A percentile compares a stretch with the other conserved stretches of the same genome.
Evolutionary conservation across 1,140 invertebrate genomes (phyloP).

Genomic region (Papilio glaucus): DNA sequence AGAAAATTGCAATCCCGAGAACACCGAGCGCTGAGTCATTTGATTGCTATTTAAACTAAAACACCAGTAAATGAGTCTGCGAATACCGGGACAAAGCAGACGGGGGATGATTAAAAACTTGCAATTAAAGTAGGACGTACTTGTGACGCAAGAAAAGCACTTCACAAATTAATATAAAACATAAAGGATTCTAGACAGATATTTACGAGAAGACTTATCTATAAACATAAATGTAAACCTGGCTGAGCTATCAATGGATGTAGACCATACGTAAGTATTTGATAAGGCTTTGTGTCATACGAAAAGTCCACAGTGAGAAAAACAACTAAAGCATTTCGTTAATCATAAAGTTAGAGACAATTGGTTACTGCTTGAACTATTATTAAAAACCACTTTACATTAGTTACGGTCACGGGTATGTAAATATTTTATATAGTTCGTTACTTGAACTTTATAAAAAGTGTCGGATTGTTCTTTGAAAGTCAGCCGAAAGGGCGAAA

Average conservation of each 20-base stretch:
- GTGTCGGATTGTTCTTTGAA: slow-evolving; percentile 1
- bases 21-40: slow-evolving; percentile 25
- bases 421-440: slow-evolving; percentile 16
- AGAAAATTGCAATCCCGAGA: slow-evolving; percentile 31
- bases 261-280: too few relatives aligned
- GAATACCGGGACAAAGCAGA: slow-evolving; percentile 7
- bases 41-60: slow-evolving; percentile 35
- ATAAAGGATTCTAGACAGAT: neutral
- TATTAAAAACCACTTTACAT: slow-evolving; percentile 24
- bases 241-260: too few relatives aligned
- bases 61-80: slow-evolving; percentile 32
- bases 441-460: slow-evolving; percentile 25
- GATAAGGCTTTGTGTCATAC: too few relatives aligned
- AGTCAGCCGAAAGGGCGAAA: slow-evolving; percentile 29
- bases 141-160: neutral
- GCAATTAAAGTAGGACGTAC: slow-evolving; percentile 15
- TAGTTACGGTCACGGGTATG: neutral
- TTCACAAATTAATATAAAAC: slow-evolving; percentile 9
- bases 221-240: neutral
- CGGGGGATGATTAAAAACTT: slow-evolving; percentile 12
- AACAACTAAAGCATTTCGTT: too few relatives aligned
- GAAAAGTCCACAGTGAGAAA: too few relatives aligned
- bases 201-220: neutral
- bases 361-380: neutral
- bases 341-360: too few relatives aligned